Evolutionary conservation across 2,797 vertebrate genomes (phyloP).

Genomic region (Knipowitschia caucasica): DNA sequence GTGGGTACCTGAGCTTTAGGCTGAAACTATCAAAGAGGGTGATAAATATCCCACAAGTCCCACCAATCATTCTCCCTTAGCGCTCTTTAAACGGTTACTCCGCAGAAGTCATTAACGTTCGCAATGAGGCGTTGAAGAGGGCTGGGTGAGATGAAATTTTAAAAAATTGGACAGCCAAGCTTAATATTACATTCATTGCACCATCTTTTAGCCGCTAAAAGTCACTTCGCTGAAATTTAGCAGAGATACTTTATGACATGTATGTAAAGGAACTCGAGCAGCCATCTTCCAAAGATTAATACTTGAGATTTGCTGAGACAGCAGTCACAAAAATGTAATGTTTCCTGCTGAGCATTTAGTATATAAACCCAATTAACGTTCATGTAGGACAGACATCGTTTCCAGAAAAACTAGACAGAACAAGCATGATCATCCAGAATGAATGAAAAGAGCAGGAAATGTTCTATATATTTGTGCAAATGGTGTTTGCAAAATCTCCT

Average conservation of each 20-base stretch:
- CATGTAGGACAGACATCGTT: not conserved
- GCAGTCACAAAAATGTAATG: slow-evolving; percentile 46
- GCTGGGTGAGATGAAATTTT: slow-evolving; percentile 34
- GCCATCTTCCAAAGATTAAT: slow-evolving; percentile 38
- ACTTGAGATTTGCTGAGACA: slow-evolving; percentile 59
- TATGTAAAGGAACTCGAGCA: slow-evolving; percentile 18
- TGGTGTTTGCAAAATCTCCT: not conserved
- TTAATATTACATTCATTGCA: slow-evolving; percentile 52
- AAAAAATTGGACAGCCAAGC: slow-evolving; percentile 63
- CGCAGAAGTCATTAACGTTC: slow-evolving; percentile 71
- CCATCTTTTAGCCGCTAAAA: slow-evolving; percentile 40
- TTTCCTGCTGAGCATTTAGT: slow-evolving; percentile 37
- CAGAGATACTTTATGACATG: slow-evolving; percentile 8
- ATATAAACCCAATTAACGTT: slow-evolving; percentile 22
- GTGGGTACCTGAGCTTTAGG: slow-evolving; percentile 41
- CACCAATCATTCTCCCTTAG: slow-evolving; percentile 60
- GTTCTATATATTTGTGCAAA: not conserved
- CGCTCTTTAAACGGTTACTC: slow-evolving; percentile 67
- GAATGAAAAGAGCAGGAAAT: not conserved
- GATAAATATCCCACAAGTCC: slow-evolving; percentile 59
- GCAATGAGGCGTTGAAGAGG: slow-evolving; percentile 63
- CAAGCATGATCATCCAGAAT: not conserved
- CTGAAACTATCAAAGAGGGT: slow-evolving; percentile 44
- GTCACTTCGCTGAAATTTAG: too few species aligned
- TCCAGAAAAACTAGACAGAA: not conserved